Evolutionary conservation across 2,113 vertebrate species (phyloP).

Genomic region (Onychostruthus taczanowskii): DNA sequence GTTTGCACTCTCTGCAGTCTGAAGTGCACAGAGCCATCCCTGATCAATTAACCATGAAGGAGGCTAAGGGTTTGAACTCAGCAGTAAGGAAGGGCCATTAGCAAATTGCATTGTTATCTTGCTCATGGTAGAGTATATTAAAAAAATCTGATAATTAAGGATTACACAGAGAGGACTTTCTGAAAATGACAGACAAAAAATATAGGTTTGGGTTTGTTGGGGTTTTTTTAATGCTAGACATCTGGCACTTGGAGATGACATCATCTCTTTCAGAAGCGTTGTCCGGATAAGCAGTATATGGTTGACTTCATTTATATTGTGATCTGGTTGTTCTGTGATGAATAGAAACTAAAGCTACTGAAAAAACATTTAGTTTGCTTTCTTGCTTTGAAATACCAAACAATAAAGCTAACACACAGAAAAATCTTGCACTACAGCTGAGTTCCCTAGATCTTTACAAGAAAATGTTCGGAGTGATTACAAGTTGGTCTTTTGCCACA

Average conservation of each 20-base stretch:
- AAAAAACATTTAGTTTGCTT: conserved; percentile 38
- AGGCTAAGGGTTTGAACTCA: neutral
- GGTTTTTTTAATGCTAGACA: neutral
- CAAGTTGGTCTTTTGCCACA: neutral
- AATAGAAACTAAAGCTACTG: neutral
- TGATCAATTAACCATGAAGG: neutral
- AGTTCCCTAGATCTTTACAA: neutral
- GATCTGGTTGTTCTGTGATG: neutral
- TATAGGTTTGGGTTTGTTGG: neutral
- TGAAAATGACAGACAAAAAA: neutral
- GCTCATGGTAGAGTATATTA: neutral
- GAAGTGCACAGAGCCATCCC: neutral
- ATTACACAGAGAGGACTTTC: neutral
- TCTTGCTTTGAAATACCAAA: conserved; percentile 10
- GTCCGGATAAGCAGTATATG: neutral
- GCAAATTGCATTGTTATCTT: neutral
- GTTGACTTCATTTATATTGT: neutral
- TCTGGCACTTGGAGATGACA: neutral
- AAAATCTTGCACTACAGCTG: neutral
- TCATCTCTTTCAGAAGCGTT: neutral
- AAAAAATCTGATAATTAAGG: neutral
- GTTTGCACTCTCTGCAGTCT: conserved; percentile 6
- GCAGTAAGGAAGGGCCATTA: neutral
- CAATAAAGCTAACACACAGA: neutral
- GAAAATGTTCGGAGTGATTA: neutral